A percentile compares a stretch with the other conserved stretches of the same genome.
Conservation (phyloP, 2,797 vertebrate species). For the Lacerta agilis region DNA sequence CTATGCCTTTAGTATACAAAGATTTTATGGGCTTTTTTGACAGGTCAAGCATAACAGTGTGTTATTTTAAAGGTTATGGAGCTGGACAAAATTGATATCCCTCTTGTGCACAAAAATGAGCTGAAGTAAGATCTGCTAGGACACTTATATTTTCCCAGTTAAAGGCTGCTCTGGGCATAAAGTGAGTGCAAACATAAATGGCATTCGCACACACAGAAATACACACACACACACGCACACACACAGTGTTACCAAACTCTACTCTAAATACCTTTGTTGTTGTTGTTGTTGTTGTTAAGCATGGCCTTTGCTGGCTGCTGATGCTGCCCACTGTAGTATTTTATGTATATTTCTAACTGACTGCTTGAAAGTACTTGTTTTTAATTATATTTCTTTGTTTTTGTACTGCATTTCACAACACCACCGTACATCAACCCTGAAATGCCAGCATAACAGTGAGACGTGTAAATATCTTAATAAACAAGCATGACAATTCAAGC, state of each 20-base stretch:
- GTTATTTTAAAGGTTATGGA: constrained; percentile 69
- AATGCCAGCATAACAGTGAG: no score
- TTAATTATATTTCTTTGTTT: no score
- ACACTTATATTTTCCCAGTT: constrained; percentile 66
- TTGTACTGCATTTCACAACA: no score
- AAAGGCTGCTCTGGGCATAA: constrained; percentile 62
- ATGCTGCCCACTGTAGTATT: no score
- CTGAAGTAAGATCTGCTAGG: constrained; percentile 65
- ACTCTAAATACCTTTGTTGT: background rate
- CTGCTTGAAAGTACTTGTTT: no score
- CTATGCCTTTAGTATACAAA: constrained; percentile 59
- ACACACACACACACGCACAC: background rate
- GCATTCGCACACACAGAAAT: background rate
- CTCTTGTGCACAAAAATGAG: constrained; percentile 54
- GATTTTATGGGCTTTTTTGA: constrained; percentile 68
- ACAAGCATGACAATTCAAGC: constrained; percentile 49
- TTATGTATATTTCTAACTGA: no score
- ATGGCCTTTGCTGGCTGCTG: no score
- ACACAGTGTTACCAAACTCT: constrained; percentile 49
- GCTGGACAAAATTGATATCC: constrained; percentile 61
- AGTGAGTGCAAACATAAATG: constrained; percentile 55
- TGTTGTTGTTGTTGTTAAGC: no score
- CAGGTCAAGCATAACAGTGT: constrained; percentile 65
- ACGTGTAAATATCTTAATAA: no score
- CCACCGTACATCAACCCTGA: no score